Conservation (phyloP, 2,888 invertebrate species). For the Eupithecia vulgata region DNA sequence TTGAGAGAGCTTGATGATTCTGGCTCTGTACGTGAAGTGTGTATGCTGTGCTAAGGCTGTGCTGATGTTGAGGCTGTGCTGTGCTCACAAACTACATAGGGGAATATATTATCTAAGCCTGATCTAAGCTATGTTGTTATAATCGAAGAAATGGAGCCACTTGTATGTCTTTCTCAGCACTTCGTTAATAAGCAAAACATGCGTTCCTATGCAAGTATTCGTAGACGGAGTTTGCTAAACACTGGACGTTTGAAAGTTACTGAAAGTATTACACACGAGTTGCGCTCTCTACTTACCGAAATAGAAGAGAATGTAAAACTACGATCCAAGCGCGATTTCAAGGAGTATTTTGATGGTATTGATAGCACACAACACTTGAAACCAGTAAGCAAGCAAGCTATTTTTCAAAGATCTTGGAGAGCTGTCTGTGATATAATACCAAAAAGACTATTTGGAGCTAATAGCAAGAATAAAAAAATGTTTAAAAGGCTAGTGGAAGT, state of each 20-base stretch:
- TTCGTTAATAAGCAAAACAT: slow-evolving; percentile 76
- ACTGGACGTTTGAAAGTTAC: slow-evolving; percentile 48
- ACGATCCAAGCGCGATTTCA: slow-evolving; percentile 64
- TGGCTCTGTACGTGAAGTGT: too few species aligned
- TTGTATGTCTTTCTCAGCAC: slow-evolving; percentile 65
- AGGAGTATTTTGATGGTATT: slow-evolving; percentile 53
- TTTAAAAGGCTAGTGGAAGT: slow-evolving; percentile 60
- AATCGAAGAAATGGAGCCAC: slow-evolving; percentile 51
- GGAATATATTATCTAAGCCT: too few species aligned
- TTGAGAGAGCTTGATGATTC: too few species aligned
- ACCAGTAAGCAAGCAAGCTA: slow-evolving; percentile 58
- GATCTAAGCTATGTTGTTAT: not conserved
- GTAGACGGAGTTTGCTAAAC: slow-evolving; percentile 46
- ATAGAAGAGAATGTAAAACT: slow-evolving; percentile 59
- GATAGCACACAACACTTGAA: slow-evolving; percentile 45
- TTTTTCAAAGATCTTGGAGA: slow-evolving; percentile 59
- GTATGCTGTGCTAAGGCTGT: too few species aligned
- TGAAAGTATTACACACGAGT: slow-evolving; percentile 47
- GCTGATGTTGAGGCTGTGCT: too few species aligned
- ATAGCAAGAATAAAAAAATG: slow-evolving; percentile 64
- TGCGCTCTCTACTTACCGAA: slow-evolving; percentile 50
- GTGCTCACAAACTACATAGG: too few species aligned
- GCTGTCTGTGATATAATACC: slow-evolving; percentile 67
- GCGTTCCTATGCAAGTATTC: slow-evolving; percentile 65
- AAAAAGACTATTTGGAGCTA: slow-evolving; percentile 60